Percentiles rank a stretch among this genome's conserved stretches.
Conservation (phyloP, 1,140 invertebrate genomes). For the Drosophila paulistorum region DNA sequence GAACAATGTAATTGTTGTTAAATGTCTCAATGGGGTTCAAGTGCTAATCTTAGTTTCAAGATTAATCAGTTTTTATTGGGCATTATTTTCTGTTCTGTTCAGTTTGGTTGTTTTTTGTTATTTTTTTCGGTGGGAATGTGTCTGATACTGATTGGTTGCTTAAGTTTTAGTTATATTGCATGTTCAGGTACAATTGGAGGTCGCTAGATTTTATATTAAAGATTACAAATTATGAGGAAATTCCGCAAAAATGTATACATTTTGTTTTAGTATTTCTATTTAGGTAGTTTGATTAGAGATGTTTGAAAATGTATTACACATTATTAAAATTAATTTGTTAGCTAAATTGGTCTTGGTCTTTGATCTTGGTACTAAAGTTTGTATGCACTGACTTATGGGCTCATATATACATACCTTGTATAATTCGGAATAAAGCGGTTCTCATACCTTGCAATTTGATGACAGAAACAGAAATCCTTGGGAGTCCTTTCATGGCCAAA, state of each 20-base stretch:
- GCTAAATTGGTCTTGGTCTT: too few species aligned
- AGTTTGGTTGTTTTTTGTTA: constrained; percentile 7
- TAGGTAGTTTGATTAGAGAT: neutral
- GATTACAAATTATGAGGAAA: neutral
- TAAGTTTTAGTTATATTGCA: constrained; percentile 2
- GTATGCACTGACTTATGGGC: too few species aligned
- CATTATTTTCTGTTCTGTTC: neutral
- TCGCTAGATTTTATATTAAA: constrained; percentile 1
- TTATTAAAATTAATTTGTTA: too few species aligned
- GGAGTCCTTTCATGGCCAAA: too few species aligned
- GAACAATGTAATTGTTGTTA: constrained; percentile 14
- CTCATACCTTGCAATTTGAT: too few species aligned
- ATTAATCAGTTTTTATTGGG: constrained; percentile 27
- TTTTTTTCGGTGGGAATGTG: neutral
- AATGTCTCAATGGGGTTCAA: neutral
- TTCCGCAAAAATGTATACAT: neutral
- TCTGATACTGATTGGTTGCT: neutral
- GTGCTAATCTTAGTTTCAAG: constrained; percentile 2
- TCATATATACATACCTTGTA: too few species aligned
- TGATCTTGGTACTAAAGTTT: too few species aligned
- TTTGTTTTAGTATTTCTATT: neutral
- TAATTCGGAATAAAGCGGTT: too few species aligned
- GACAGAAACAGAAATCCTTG: too few species aligned
- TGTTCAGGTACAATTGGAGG: constrained; percentile 1
- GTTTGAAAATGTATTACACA: too few species aligned